Base-by-base conservation (phyloP, 2,797 vertebrate species). In the Pelochelys cantorii region DNA sequence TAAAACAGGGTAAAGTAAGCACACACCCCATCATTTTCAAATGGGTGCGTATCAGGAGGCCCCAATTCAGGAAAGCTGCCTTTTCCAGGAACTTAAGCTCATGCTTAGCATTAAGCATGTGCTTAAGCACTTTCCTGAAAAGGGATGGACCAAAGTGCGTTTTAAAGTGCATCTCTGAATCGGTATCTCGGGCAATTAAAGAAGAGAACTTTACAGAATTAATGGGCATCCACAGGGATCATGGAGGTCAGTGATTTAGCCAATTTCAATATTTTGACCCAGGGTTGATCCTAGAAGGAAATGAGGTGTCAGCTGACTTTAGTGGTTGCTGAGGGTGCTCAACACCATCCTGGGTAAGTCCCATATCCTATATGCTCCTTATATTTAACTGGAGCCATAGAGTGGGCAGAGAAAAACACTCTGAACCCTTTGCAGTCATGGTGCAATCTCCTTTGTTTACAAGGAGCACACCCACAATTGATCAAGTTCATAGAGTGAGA, bases 21-120 rank as follows among this genome's bases (percentile, higher is more conserved):
- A 93, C 65, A 89, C 9, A 92, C 81, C 42, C 37, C 27, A 23
- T 48, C 31, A 11, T 75, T 95, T 90, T 95, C 71, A 71, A 90
- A 92, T 71, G n/a, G 25, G 74, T 17, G 22, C 14, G 74, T 85
- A 80, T 60, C 13, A 22, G 83, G 57, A 53, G 22, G 93, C 74
- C 89, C 81, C 78, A 77, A 92, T 84, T 87, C 85, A 29, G 1
- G 5, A 48, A 48, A 9, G 77, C 84, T 23, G 2, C 23, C 23
- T 23, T 29, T 77, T 77, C 17, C 42, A 29, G 42, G 29, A 42
- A 48, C 27, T 75, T 25, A 5, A 94, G 68, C 0, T 2, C 20
- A 85, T 88, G 80, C n/a, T 0, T 55, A 60, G 81, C 27, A 42
- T 37, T 42, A 74, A 74, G 20, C 37, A 42, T 71, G 37, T 42